Base-by-base conservation (phyloP, 2,888 invertebrate genomes). In the Brachyopa scutellaris region DNA sequence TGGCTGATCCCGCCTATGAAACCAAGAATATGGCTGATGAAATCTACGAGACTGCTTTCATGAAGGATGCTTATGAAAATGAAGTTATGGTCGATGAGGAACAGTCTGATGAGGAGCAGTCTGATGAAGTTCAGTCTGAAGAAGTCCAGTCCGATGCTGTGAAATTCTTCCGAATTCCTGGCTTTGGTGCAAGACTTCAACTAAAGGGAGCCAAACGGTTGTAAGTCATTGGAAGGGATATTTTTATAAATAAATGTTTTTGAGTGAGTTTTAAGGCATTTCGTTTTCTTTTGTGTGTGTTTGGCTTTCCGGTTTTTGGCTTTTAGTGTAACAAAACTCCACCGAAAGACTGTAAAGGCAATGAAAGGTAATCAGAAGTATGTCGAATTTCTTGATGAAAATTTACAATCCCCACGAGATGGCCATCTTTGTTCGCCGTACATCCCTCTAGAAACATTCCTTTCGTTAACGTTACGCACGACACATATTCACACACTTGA, bases 1-100 rank as follows among this genome's bases (percentile, higher is more conserved):
- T 64, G 49, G 49, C 64, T 11, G 64, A 62, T 15, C 5, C 23
- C 7, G n/a, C 1, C 1, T 23, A 45, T 8, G 67, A 69, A 47
- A 17, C 1, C 26, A 26, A 57, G 26, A 36, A 21, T 21, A 31
- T 42, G 53, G 66, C 40, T 53, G 66, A 67, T 33, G 9, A 21
- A 2, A 33, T 36, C 23, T 67, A 21, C 11, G 67, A 67, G n/a
- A 15, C 42, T 8, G 21, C 8, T 2, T 23, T 0, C 45, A 55
- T 55, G 55, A 53, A 38, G 11, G 51, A 66, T 1, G 51, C n/a
- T 19, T 38, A 36, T 8, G 61, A 61, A 21, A 21, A 45, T 23
- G 11, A 61, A 47, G 33, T 13, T 6, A 61, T 61, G 33, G 45
- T 19, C 7, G 45, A 61, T 21, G 29, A 59, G n/a, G n/a, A n/a